A percentile compares a stretch with the other conserved stretches of the same genome.
phyloP scores from a whole-genome alignment of 64 coral and sea anemone species.

The Montipora cactus region DNA sequence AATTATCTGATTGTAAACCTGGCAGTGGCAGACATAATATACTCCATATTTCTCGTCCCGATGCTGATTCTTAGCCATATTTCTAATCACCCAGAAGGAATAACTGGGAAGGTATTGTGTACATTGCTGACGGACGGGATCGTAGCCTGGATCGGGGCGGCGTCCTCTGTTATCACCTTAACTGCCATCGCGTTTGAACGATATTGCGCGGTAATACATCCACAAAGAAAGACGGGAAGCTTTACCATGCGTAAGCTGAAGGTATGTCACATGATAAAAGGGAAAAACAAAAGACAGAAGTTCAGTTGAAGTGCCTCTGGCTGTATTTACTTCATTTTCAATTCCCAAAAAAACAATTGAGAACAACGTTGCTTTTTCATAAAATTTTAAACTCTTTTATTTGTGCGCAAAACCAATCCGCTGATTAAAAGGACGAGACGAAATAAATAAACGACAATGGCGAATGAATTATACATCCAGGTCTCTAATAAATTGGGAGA shows the following conservation, averaged over 20 bases:
- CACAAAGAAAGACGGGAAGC: neutral
- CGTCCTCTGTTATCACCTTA: constrained; percentile 1
- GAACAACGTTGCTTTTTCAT: too few relatives aligned
- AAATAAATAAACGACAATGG: too few relatives aligned
- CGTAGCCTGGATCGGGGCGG: constrained; percentile 11
- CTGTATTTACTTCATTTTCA: too few relatives aligned
- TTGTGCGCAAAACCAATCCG: too few relatives aligned
- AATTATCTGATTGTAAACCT: constrained; percentile 25
- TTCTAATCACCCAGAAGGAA: neutral
- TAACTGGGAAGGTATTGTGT: neutral
- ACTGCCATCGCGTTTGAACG: constrained; percentile 25
- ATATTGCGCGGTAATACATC: neutral
- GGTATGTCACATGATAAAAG: neutral
- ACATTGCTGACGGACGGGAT: neutral
- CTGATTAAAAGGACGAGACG: too few relatives aligned
- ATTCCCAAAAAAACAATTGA: too few relatives aligned
- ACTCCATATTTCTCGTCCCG: neutral
- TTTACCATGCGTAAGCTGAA: neutral
- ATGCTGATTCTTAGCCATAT: neutral
- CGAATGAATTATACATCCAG: too few relatives aligned
- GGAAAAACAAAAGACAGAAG: neutral
- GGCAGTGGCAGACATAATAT: neutral
- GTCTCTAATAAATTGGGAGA: too few relatives aligned
- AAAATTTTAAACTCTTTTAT: too few relatives aligned
- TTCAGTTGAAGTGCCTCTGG: too few relatives aligned